Evolutionary conservation across 2,888 invertebrate genomes (phyloP).

Genomic region (Drosophila formosana): DNA sequence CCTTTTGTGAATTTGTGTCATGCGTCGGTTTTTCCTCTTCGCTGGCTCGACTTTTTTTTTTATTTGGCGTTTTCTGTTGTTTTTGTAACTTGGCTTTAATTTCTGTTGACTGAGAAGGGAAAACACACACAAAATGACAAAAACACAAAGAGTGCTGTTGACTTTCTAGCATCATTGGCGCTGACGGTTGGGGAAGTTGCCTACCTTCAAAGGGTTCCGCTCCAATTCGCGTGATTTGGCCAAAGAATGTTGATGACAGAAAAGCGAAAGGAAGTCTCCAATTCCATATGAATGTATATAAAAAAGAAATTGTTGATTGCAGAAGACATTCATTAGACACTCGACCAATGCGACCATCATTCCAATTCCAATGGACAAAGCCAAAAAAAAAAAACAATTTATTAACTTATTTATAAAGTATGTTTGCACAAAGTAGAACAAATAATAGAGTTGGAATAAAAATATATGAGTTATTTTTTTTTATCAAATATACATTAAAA

Average conservation of each 20-base stretch:
- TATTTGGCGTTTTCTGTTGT: constrained; percentile 20
- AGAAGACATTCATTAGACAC: too few species aligned
- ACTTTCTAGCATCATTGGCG: constrained; percentile 43
- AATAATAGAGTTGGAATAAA: too few species aligned
- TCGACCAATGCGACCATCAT: too few species aligned
- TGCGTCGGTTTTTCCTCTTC: constrained; percentile 63
- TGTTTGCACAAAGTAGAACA: too few species aligned
- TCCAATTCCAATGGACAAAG: too few species aligned
- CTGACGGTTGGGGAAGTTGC: not conserved
- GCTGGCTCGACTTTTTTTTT: constrained; percentile 37
- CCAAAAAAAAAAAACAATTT: too few species aligned
- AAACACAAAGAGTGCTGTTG: constrained; percentile 35
- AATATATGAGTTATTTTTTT: too few species aligned
- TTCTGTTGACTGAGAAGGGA: constrained; percentile 79
- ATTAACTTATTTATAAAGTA: too few species aligned
- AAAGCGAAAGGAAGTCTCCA: not conserved
- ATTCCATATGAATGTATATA: not conserved
- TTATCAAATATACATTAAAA: not conserved
- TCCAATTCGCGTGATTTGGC: constrained; percentile 39
- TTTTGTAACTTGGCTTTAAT: constrained; percentile 59
- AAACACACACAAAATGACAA: constrained; percentile 50
- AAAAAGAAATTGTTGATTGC: too few species aligned
- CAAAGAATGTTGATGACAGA: constrained; percentile 11
- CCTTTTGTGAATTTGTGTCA: constrained; percentile 79
- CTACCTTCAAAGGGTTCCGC: constrained; percentile 54